Percentiles rank a stretch among this genome's conserved stretches.
Evolutionary conservation across 2,888 invertebrate genomes (phyloP).

Genomic region (Muscina levida): DNA sequence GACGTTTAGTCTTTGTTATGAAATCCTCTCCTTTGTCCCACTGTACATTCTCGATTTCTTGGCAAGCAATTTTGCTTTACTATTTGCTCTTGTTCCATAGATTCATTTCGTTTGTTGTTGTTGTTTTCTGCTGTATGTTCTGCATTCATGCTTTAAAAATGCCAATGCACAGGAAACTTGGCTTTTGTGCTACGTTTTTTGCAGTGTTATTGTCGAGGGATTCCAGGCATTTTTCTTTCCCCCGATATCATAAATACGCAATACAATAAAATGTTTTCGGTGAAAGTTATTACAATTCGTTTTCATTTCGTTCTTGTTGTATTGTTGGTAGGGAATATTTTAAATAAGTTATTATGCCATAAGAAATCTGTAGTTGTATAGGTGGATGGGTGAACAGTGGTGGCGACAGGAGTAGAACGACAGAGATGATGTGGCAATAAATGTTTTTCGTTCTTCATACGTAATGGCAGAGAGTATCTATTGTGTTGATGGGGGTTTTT

Average conservation of each 20-base stretch:
- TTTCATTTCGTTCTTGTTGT: not conserved
- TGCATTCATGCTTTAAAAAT: constrained; percentile 1
- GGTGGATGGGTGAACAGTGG: constrained; percentile 6
- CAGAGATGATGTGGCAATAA: no score
- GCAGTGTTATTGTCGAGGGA: constrained; percentile 3
- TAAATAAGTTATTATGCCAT: no score
- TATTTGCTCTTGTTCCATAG: not conserved
- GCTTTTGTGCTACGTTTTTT: not conserved
- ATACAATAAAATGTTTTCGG: constrained; percentile 19
- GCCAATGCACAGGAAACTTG: constrained; percentile 13
- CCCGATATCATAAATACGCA: constrained; percentile 15
- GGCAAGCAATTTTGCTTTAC: not conserved
- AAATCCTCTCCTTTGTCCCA: no score
- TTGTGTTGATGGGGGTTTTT: constrained; percentile 37
- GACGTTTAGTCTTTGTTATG: no score
- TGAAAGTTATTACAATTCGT: constrained; percentile 1
- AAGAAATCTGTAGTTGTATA: not conserved
- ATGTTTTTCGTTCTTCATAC: no score
- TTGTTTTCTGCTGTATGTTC: not conserved
- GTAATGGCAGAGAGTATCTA: no score
- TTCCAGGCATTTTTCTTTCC: constrained; percentile 1
- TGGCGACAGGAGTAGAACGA: no score
- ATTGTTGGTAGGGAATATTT: constrained; percentile 1
- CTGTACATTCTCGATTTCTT: not conserved
- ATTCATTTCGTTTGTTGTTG: not conserved